Evolutionary conservation across 2,888 invertebrate genomes (phyloP), one percentile per base, ranked within the genome.

Genomic region (Dolichomitus sp.): DNA sequence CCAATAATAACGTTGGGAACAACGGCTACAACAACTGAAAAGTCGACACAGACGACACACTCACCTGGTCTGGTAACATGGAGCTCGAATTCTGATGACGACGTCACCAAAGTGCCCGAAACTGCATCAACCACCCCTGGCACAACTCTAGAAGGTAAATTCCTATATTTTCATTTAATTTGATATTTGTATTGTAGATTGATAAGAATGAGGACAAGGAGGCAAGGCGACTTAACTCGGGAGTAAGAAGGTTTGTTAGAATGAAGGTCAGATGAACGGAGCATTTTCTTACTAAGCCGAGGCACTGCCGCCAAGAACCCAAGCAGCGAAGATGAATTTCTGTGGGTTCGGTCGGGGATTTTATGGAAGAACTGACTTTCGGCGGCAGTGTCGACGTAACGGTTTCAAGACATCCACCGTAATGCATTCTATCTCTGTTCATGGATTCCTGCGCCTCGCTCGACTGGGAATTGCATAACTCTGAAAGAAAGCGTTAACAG

Each of bases 61-160:
- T 86, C 92, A 27, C 93, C 94, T 0, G 93, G 94, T 7, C 85
- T 95, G 12, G 94, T 95, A 9, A 95, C 95, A 0, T 95, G 95
- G 95, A 94, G 94, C 1, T 93, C 94, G 0, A 92, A 92, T 69
- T 94, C 94, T 19, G 94, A 93, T 69, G 92, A 93, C 27, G 89
- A 75, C 7, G 72, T 84, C 42, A 92, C 92, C 7, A 93, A 90
- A 79, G 83, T 86, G 0, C 86, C 91, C n/a, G 90, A 89, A 45
- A 61, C 79, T 7, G 76, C 88, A 14, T 89, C 91, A 0, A 84
- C 88, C 0, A 87, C 86, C 23, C 48, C 85, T 17, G 84, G 82
- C 19, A 66, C 78, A n/a, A 66, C 52, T 37, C 85, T 87, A 66
- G 86, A 88, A 87, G 91, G 91, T 92, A 87, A 83, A 84, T 80